Conservation (phyloP, 2,113 vertebrate species). For the Elaphurus davidianus region DNA sequence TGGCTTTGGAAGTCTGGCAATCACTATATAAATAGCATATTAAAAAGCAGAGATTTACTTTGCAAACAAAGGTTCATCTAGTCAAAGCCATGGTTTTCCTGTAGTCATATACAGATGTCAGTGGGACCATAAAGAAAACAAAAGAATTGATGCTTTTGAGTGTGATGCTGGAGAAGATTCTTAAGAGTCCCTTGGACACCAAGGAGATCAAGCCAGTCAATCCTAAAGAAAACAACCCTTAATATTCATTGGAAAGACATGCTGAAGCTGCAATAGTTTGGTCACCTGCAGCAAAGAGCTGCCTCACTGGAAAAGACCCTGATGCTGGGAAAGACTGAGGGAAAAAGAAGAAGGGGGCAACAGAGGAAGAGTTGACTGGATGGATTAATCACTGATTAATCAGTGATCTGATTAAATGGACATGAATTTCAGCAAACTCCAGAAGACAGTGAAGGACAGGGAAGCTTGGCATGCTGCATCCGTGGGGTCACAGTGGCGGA, state of each 20-base stretch:
- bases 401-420: not conserved
- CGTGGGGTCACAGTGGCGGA: not conserved
- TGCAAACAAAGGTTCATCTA: not conserved
- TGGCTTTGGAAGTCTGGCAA: not conserved
- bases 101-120: not conserved
- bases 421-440: not conserved
- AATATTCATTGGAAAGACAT: not conserved
- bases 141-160: not conserved
- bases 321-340: not conserved
- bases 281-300: not conserved
- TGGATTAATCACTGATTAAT: not conserved
- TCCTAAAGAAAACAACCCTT: not conserved
- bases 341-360: not conserved
- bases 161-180: not conserved
- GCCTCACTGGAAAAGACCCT: not conserved
- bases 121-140: not conserved
- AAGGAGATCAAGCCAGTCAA: not conserved
- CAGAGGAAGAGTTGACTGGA: not conserved
- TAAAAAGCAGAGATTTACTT: not conserved
- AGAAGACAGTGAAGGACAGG: not conserved
- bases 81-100: not conserved
- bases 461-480: not conserved
- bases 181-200: not conserved
- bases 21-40: not conserved
- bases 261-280: not conserved